Base-by-base conservation (phyloP, 2,797 vertebrate genomes). In the Urosaurus nigricauda region DNA sequence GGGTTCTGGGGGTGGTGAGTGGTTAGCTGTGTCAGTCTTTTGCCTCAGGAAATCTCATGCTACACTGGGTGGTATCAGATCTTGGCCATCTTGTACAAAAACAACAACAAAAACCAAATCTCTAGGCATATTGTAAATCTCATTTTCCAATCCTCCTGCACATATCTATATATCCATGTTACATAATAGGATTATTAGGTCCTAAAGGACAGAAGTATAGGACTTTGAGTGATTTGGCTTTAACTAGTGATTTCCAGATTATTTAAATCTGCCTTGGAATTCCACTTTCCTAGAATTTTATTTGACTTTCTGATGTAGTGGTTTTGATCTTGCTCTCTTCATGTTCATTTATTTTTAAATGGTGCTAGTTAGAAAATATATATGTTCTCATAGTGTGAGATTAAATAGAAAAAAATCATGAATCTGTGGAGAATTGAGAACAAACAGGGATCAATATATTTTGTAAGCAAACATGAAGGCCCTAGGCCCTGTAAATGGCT, bases 91-190 rank as follows among this genome's bases (percentile, higher is more conserved):
- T 63, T 56, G 88, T 63, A 68, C 32, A 90, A 91, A 51, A 51
- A 47, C 43, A 51, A 51, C 8, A 9, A 51, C 47, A 51, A 94
- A 88, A 21, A 17, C 17, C 84, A 88, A 94, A 93, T 93, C 86
- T 29, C 73, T 93, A 87, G 73, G 60, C 90, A 77, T 85, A 83
- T 87, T 94, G 40, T 84, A 91, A 89, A 63, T 84, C n/a, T 47
- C 85, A 13, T 84, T 85, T 91, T 80, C 68, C 32, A 77, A 9
- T 17, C 63, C 53, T 89, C 82, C 4, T 60, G 17, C 24, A 4
- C 70, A 8, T n/a, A 12, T 56, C 35, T 60, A 7, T 9, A 17
- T 19, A 13, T 56, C 17, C 68, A 84, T 16, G 35, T 40, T 70
- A 32, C 14, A n/a, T 70, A 83, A 70, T n/a, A 40, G 9, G 43